Evolutionary conservation across 1,140 invertebrate species (phyloP).

Genomic region (Grapholita molesta): DNA sequence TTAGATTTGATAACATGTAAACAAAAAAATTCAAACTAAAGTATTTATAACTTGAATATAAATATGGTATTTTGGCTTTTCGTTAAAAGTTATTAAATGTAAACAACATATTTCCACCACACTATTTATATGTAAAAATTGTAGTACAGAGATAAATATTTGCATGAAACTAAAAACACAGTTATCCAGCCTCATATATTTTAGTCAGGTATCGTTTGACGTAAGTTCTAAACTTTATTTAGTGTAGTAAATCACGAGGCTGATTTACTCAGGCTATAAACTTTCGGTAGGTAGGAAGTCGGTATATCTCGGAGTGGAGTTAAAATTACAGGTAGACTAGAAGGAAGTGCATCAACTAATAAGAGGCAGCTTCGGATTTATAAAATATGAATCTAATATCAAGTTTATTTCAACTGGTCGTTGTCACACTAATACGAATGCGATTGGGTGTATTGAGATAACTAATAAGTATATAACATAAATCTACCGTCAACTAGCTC

Average conservation of each 20-base stretch:
- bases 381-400: neutral
- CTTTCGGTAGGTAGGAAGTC: conserved; percentile 4
- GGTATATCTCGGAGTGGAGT: neutral
- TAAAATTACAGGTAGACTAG: neutral
- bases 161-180: neutral
- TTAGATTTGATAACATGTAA: too few relatives aligned
- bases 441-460: too few relatives aligned
- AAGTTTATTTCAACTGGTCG: neutral
- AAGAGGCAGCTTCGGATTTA: neutral
- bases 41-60: too few relatives aligned
- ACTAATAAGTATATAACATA: too few relatives aligned
- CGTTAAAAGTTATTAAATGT: too few relatives aligned
- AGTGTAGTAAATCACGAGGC: neutral
- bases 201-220: neutral
- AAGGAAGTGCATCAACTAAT: neutral
- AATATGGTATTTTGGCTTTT: too few relatives aligned
- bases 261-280: neutral
- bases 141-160: neutral
- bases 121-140: neutral
- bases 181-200: neutral
- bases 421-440: neutral
- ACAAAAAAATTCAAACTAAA: too few relatives aligned
- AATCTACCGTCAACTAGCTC: too few relatives aligned
- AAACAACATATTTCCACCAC: neutral
- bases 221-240: conserved; percentile 14